Percentiles rank a stretch among this genome's conserved stretches.
These are phyloP conservation scores for Porites evermanni DNA, from an alignment of 92 coral and sea anemone species.

Conservation along the genomic window DNA sequence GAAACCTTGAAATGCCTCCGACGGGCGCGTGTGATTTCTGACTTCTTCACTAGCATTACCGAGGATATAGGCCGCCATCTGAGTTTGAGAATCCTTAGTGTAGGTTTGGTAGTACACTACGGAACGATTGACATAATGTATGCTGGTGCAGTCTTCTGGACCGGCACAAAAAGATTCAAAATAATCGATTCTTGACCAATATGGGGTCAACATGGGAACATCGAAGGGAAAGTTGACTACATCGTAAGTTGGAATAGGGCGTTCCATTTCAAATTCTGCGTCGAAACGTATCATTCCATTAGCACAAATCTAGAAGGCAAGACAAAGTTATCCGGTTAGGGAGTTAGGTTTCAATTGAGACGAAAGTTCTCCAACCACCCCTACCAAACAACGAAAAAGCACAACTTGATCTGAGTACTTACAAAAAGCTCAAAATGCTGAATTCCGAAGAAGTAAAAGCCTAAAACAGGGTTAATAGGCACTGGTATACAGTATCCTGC, in stretches of 20 bases:
- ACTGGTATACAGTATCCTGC: neutral
- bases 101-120: constrained; percentile 26
- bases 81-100: neutral
- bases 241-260: constrained; percentile 3
- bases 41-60: constrained; percentile 28
- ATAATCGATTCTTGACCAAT: constrained; percentile 26
- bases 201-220: constrained; percentile 24
- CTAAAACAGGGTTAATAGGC: neutral
- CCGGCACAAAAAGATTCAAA: neutral
- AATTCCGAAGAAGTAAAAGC: constrained; percentile 6
- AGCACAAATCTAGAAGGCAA: constrained; percentile 25
- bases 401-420: neutral
- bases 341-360: too few relatives aligned
- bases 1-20: neutral
- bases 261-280: neutral
- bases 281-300: constrained; percentile 35
- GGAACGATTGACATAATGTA: constrained; percentile 19
- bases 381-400: neutral
- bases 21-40: neutral
- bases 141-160: neutral
- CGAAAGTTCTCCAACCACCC: too few relatives aligned
- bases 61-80: constrained; percentile 1
- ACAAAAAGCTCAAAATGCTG: constrained; percentile 18
- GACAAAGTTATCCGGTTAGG: neutral
- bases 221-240: neutral